Base-by-base conservation (phyloP, 2,888 invertebrate species). In the Drosophila stalkeri region DNA sequence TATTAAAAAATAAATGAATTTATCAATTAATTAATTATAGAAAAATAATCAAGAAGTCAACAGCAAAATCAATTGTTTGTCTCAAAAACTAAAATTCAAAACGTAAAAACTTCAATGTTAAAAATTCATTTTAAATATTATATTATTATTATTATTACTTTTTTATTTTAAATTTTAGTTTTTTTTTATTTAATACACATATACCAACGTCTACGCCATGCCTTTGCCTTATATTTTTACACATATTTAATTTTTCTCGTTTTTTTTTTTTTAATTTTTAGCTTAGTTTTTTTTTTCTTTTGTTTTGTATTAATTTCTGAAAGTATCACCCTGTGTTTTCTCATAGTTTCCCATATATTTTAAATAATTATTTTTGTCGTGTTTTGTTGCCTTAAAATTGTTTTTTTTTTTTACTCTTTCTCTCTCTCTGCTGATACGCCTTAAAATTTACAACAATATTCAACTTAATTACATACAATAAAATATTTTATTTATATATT, bases 301-400 rank as follows among this genome's bases (percentile, higher is more conserved):
- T 83, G 77, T 69, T 73, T 86, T 83, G 78, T 88, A 81, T 84
- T 86, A 79, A 83, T 90, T 85, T 85, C 83, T 82, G 82, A 91
- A 89, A 84, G 90, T 92, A 92, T 92, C 92, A 92, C 92, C 92
- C 92, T 92, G 92, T 92, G 88, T 92, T 92, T 91, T 91, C 90
- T 90, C 90, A 89, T 83, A 86, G 88, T 91, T 80, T 84, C 72
- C 75, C 75, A 81, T 80, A 74, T 82, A 71, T 80, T 83, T 80
- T 81, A 86, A 82, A 86, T 79, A 72, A 68, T 67, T 16, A 6
- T 56, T 66, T 57, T 57, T 44, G 16, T 57, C 33, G 35, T 73
- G 43, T 44, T 37, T 62, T 71, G 44, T 76, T 56, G 64, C 59
- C 71, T 71, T 81, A 73, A 76, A 68, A 65, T 69, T 76, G 67